Percentiles rank a stretch among this genome's conserved stretches.
These are phyloP conservation scores for Drosophila ohnishii DNA, from an alignment of 1,140 invertebrate genomes.

Conservation along the genomic window DNA sequence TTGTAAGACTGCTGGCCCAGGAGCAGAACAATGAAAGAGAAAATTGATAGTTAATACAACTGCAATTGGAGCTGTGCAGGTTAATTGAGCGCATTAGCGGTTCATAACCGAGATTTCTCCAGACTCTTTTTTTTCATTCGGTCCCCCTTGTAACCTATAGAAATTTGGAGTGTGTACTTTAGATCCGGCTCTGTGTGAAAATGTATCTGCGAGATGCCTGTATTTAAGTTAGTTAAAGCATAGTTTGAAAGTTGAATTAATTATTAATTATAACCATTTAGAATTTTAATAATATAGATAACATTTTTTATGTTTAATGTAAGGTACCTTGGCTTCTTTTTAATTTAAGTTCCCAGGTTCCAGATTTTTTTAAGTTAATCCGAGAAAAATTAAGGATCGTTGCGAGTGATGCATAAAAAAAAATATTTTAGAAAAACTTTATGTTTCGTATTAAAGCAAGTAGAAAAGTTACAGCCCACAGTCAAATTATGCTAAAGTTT, in stretches of 20 bases:
- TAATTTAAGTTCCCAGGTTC: not conserved
- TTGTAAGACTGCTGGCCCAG: conserved; percentile 38
- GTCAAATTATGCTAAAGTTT: not conserved
- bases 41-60: conserved; percentile 73
- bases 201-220: not conserved
- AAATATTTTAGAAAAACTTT: too few species aligned
- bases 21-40: conserved; percentile 75
- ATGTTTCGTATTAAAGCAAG: too few species aligned
- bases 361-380: not conserved
- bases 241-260: not conserved
- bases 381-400: not conserved
- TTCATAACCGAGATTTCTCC: conserved; percentile 61
- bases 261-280: not conserved
- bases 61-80: conserved; percentile 59
- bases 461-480: too few species aligned
- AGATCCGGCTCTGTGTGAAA: conserved; percentile 20
- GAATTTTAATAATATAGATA: not conserved
- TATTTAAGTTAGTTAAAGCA: not conserved
- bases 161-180: not conserved
- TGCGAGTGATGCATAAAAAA: too few species aligned
- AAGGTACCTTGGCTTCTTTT: not conserved
- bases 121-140: conserved; percentile 3
- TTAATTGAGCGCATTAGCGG: conserved; percentile 76
- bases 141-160: conserved; percentile 11
- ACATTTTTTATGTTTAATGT: not conserved